A percentile compares a stretch with the other conserved stretches of the same genome.
Evolutionary conservation across 2,888 invertebrate species (phyloP).

Genomic region (Atrina japonica): DNA sequence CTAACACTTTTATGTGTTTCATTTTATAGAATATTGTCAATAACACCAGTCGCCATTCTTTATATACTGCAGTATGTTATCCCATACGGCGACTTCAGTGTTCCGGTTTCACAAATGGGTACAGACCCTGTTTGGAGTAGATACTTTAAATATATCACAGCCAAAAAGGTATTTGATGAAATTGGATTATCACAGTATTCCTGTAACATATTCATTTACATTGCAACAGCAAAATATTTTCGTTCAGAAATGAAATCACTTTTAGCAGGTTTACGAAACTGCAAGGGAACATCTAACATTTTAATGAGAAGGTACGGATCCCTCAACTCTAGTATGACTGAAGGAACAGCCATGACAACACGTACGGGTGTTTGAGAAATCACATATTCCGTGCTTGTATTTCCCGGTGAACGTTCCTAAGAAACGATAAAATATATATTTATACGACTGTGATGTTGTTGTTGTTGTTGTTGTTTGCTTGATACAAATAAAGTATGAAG

Average conservation of each 20-base stretch:
- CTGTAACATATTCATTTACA: slow-evolving; percentile 73
- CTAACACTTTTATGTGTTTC: slow-evolving; percentile 72
- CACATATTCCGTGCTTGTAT: no score
- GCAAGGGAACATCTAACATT: no score
- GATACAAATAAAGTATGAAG: no score
- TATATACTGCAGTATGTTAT: slow-evolving; percentile 61
- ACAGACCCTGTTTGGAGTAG: slow-evolving; percentile 68
- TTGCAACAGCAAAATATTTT: slow-evolving; percentile 65
- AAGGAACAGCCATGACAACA: no score
- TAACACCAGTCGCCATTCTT: slow-evolving; percentile 71
- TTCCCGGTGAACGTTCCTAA: no score
- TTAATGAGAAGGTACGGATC: no score
- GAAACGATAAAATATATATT: no score
- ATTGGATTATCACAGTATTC: slow-evolving; percentile 77
- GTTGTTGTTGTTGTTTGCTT: no score
- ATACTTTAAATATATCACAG: slow-evolving; percentile 69
- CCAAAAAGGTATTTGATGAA: slow-evolving; percentile 71
- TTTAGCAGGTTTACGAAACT: neutral
- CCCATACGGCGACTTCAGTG: slow-evolving; percentile 51
- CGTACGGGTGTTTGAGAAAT: no score
- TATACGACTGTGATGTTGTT: no score
- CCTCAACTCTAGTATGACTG: no score
- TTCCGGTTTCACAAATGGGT: slow-evolving; percentile 63
- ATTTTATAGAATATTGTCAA: slow-evolving; percentile 74
- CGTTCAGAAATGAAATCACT: slow-evolving; percentile 44